phyloP scores from a whole-genome alignment of 2,113 vertebrate species.

The Labrus mixtus region DNA sequence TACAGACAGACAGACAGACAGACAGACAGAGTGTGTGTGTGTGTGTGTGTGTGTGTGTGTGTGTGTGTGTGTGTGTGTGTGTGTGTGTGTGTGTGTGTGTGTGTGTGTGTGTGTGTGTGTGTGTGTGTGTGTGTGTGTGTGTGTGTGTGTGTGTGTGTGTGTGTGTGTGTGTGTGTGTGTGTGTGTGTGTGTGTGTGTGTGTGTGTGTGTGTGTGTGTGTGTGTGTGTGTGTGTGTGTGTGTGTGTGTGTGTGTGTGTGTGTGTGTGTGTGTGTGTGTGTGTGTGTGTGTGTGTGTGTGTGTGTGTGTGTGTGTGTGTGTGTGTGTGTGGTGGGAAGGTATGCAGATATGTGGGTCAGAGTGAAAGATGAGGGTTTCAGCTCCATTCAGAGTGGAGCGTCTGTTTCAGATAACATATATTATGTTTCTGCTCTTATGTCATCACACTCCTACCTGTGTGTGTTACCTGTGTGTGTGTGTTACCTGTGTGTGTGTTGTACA shows the following conservation, averaged over 20 bases:
- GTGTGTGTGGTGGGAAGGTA: constrained; percentile 24
- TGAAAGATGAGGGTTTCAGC: constrained; percentile 19
- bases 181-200: constrained; percentile 21
- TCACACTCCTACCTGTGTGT: neutral
- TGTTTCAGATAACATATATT: constrained; percentile 41
- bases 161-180: constrained; percentile 10
- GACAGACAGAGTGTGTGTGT: too few relatives aligned
- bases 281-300: constrained; percentile 8
- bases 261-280: constrained; percentile 1
- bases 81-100: constrained; percentile 8
- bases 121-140: too few relatives aligned
- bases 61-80: constrained; percentile 20
- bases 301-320: constrained; percentile 16
- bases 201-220: neutral
- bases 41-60: constrained; percentile 9
- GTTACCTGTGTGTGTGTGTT: constrained; percentile 1
- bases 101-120: too few relatives aligned
- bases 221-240: too few relatives aligned
- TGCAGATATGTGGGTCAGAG: constrained; percentile 10
- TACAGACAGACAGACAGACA: neutral
- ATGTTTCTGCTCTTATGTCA: constrained; percentile 34
- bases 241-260: too few relatives aligned
- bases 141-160: constrained; percentile 1
- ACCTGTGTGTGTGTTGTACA: neutral
- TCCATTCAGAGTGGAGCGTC: constrained; percentile 36